Evolutionary conservation across 2,888 invertebrate genomes (phyloP), one percentile per base, ranked within the genome.

Genomic region (Oscheius sp.): DNA sequence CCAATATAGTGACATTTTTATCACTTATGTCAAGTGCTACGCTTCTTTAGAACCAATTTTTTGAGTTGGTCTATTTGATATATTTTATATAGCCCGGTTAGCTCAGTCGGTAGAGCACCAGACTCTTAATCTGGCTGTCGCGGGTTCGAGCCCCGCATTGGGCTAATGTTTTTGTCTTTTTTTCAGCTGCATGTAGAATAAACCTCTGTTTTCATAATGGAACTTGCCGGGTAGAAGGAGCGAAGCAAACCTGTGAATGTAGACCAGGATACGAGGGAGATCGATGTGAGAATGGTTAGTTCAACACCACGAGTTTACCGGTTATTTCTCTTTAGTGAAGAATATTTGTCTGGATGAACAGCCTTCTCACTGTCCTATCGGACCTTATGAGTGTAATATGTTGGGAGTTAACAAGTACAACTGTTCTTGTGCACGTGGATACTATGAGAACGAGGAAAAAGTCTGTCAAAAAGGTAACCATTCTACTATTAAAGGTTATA

Each of bases 101-200:
- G 80, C 82, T 82, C 81, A 82, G 82, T 81, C 80, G 80, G 81
- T 81, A 81, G 81, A 81, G 81, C 81, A 81, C 81, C 81, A 81
- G 80, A 81, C 81, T 81, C 81, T 81, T 81, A 81, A 81, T 80
- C 81, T 81, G 81, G 81, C 74, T 80, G 80, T 81, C 81, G 80
- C 80, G 82, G 82, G 80, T 82, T 82, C 80, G 82, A 82, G 82
- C 80, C 82, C 80, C 82, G 80, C 80, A 81, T 81, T 77, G 81
- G 80, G 80, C 81, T 80, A n/a, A 30, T 9, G 14, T 17, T 17
- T 6, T 8, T 49, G 14, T 24, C 2, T 14, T 54, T 26, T 2
- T 59, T 59, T 45, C 33, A 62, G 62, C 28, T 1, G 49, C 26
- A 2, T 62, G 62, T 24, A 20, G 20, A 12, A 3, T 20, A 2